phyloP scores from a whole-genome alignment of 2,797 vertebrate species.

The Tinamus major region DNA sequence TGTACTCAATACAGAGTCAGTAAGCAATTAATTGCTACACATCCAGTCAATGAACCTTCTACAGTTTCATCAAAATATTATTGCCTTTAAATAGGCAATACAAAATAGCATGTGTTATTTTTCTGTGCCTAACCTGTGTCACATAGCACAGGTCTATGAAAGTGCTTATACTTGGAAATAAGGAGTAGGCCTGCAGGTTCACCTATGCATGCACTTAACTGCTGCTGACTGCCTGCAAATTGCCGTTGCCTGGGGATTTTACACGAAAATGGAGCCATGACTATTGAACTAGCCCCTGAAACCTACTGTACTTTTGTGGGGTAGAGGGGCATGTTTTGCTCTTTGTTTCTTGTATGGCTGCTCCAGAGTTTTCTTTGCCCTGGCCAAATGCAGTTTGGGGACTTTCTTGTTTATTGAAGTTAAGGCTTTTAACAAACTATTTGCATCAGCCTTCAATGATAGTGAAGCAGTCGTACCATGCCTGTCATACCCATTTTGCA shows the following conservation, averaged over 20 bases:
- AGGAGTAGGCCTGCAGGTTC: neutral
- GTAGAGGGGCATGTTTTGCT: neutral
- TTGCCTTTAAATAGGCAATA: neutral
- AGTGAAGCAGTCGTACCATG: neutral
- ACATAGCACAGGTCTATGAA: neutral
- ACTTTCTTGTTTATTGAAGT: neutral
- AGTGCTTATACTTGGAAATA: neutral
- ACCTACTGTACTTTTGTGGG: neutral
- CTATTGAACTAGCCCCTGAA: neutral
- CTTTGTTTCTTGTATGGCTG: neutral
- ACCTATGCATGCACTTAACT: neutral
- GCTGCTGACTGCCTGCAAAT: neutral
- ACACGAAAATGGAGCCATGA: neutral
- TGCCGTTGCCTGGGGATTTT: neutral
- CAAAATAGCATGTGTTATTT: neutral
- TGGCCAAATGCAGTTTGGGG: neutral
- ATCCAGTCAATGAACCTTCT: neutral
- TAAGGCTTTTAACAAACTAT: neutral
- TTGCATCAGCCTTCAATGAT: neutral
- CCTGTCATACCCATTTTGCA: neutral
- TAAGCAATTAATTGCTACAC: neutral
- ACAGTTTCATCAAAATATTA: neutral
- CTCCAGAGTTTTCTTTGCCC: neutral
- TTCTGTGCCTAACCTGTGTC: neutral
- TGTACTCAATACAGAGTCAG: accelerated